These are phyloP conservation scores for Zelostemma sp. DNA, from an alignment of 1,140 invertebrate species.

Conservation along the genomic window DNA sequence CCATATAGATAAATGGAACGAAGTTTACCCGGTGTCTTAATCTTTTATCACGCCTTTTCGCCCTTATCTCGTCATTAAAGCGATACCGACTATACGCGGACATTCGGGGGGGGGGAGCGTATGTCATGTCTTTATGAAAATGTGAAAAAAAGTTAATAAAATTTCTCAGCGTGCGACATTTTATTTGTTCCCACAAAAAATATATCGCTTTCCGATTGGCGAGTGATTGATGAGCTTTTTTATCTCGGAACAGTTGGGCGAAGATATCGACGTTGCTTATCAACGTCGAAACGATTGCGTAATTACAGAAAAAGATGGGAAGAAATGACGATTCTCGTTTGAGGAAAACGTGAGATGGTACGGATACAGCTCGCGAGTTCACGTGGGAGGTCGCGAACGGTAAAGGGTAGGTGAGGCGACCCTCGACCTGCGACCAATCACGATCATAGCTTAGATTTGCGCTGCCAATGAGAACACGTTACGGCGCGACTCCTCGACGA, in stretches of 20 bases:
- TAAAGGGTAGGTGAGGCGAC: conserved; percentile 65
- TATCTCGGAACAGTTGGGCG: not conserved
- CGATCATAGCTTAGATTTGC: conserved; percentile 53
- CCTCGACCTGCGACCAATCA: conserved; percentile 64
- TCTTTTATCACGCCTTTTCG: conserved; percentile 18
- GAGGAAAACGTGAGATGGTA: conserved; percentile 23
- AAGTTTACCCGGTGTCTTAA: conserved; percentile 27
- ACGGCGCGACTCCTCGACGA: conserved; percentile 50
- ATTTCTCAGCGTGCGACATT: not conserved
- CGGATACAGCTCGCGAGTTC: conserved; percentile 57
- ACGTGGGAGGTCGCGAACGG: conserved; percentile 61
- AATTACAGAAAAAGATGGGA: not conserved
- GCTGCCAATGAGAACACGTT: conserved; percentile 56
- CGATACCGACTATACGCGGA: conserved; percentile 23
- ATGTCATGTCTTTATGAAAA: conserved; percentile 11
- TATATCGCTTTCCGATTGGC: conserved; percentile 2
- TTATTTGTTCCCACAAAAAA: conserved; percentile 6
- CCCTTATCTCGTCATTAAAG: conserved; percentile 31
- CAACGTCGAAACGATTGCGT: not conserved
- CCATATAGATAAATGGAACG: conserved; percentile 35
- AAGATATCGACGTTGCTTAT: not conserved
- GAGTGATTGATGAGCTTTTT: conserved; percentile 1
- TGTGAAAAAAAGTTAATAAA: conserved; percentile 4
- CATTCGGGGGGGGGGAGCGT: conserved; percentile 14
- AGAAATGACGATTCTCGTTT: not conserved